Conservation (phyloP, 2,888 invertebrate species). For the Harmothoe impar region DNA sequence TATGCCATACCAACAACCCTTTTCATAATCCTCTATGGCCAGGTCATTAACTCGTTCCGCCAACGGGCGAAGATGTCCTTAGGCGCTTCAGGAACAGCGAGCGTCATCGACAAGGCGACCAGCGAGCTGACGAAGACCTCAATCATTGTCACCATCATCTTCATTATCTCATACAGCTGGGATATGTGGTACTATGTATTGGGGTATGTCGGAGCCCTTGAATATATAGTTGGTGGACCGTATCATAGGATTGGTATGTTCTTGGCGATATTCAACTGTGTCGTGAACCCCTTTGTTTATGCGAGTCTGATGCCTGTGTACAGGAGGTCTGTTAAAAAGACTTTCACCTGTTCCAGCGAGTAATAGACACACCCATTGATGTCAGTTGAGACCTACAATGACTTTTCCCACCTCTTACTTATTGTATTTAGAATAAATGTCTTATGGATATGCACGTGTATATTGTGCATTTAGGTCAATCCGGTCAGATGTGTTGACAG, state of each 20-base stretch:
- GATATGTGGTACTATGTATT: background rate
- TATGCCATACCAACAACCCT: background rate
- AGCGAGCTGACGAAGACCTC: slow-evolving; percentile 1
- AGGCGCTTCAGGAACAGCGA: background rate
- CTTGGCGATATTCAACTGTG: background rate
- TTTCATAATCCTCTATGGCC: background rate
- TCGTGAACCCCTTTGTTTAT: slow-evolving; percentile 2
- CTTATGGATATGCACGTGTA: no score
- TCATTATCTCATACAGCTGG: background rate
- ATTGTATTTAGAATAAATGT: no score
- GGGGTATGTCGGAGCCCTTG: background rate
- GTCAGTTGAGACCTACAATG: no score
- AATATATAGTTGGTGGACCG: background rate
- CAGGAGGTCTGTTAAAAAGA: background rate
- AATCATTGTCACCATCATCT: slow-evolving; percentile 11
- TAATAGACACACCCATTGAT: no score
- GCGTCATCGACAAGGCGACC: background rate
- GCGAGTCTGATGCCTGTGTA: background rate
- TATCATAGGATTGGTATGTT: background rate
- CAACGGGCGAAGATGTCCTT: background rate
- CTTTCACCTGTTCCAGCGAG: background rate
- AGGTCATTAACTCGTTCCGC: background rate
- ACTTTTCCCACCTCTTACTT: no score
- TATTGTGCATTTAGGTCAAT: no score
- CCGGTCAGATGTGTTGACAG: no score